Evolutionary conservation across 2,888 invertebrate genomes (phyloP).

Genomic region (Drosophila picticornis): DNA sequence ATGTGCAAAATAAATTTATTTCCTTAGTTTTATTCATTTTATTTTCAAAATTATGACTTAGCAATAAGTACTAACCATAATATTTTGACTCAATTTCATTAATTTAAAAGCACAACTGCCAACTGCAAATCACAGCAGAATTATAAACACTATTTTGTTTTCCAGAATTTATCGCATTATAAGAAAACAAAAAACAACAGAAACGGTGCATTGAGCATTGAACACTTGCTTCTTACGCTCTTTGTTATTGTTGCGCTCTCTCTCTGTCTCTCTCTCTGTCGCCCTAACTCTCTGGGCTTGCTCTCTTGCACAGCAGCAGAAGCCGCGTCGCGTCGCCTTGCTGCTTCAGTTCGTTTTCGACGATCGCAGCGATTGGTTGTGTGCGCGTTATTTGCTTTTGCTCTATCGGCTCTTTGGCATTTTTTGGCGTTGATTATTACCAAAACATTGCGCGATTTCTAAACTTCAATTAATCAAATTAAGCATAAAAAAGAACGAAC

Average conservation of each 20-base stretch:
- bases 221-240: slow-evolving; percentile 32
- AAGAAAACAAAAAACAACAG: not conserved
- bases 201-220: slow-evolving; percentile 9
- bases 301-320: slow-evolving; percentile 8
- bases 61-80: not conserved
- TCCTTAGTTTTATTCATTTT: not conserved
- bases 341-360: slow-evolving; percentile 74
- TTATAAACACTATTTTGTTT: slow-evolving; percentile 7
- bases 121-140: slow-evolving; percentile 12
- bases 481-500: slow-evolving; percentile 33
- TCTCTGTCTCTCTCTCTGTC: slow-evolving; percentile 1
- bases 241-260: slow-evolving; percentile 24
- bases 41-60: not conserved
- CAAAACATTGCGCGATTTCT: slow-evolving; percentile 55
- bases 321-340: slow-evolving; percentile 10
- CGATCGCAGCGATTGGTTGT: slow-evolving; percentile 79
- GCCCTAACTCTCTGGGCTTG: slow-evolving; percentile 7
- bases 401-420: slow-evolving; percentile 13
- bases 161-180: slow-evolving; percentile 51
- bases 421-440: not conserved
- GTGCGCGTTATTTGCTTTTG: slow-evolving; percentile 42
- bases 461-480: slow-evolving; percentile 75
- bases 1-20: not conserved
- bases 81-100: not conserved
- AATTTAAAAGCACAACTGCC: slow-evolving; percentile 9